These are phyloP conservation scores for Drosophila pallidifrons DNA, from an alignment of 1,140 invertebrate genomes.

Conservation along the genomic window DNA sequence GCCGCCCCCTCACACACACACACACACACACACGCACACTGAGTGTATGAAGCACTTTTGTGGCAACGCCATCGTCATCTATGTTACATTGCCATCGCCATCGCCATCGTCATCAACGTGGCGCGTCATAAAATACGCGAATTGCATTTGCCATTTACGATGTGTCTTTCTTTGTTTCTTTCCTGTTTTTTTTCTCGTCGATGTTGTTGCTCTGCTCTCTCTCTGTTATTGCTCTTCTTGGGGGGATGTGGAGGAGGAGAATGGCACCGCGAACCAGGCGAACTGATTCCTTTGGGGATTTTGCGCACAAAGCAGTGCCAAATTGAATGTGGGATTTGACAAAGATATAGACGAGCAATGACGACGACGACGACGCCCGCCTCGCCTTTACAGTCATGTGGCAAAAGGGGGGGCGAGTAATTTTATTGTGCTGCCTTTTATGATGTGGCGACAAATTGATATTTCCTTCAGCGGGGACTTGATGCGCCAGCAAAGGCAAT, in stretches of 20 bases:
- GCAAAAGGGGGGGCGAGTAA: constrained; percentile 46
- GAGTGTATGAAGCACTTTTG: constrained; percentile 72
- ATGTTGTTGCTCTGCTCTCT: background rate
- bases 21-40: background rate
- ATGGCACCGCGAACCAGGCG: constrained; percentile 24
- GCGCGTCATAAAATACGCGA: constrained; percentile 83
- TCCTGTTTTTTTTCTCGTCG: constrained; percentile 19
- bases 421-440: constrained; percentile 84
- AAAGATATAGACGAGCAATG: constrained; percentile 58
- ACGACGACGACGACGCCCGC: constrained; percentile 1
- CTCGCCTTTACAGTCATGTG: constrained; percentile 22
- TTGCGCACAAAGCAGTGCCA: constrained; percentile 82
- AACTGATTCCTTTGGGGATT: constrained; percentile 80
- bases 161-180: constrained; percentile 55
- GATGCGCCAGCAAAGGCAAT: constrained; percentile 66
- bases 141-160: constrained; percentile 84
- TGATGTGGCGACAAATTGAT: constrained; percentile 84
- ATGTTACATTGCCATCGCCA: constrained; percentile 36
- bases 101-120: constrained; percentile 69
- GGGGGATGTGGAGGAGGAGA: constrained; percentile 9
- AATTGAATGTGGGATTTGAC: constrained; percentile 84
- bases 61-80: constrained; percentile 37
- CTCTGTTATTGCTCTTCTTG: constrained; percentile 58
- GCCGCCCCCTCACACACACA: background rate
- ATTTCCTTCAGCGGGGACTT: constrained; percentile 62